phyloP scores from a whole-genome alignment of 2,113 vertebrate species.

The Cyprinodon brontotheroides region DNA sequence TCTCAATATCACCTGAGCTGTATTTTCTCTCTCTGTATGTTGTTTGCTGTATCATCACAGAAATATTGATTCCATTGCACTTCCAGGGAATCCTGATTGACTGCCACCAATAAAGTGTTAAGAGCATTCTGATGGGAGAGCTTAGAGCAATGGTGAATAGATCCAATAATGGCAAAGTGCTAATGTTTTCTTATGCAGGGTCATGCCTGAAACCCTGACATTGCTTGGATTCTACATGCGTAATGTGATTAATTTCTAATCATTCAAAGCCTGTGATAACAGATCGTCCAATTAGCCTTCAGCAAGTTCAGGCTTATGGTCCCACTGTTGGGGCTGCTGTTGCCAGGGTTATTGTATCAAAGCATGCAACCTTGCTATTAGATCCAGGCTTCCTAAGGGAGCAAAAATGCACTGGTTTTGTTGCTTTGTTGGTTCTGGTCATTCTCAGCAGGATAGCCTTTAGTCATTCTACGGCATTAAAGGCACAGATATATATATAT shows the following conservation, averaged over 20 bases:
- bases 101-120: slow-evolving; percentile 61
- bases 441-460: slow-evolving; percentile 45
- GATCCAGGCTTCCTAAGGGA: slow-evolving; percentile 48
- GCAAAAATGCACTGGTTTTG: slow-evolving; percentile 25
- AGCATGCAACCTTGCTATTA: slow-evolving; percentile 57
- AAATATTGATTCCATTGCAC: slow-evolving; percentile 62
- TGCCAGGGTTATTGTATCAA: slow-evolving; percentile 52
- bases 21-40: not conserved
- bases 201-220: slow-evolving; percentile 7
- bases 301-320: slow-evolving; percentile 16
- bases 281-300: not conserved
- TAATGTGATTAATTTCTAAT: not conserved
- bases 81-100: slow-evolving; percentile 54
- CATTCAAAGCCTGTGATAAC: slow-evolving; percentile 3
- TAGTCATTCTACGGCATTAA: slow-evolving; percentile 51
- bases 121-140: slow-evolving; percentile 57
- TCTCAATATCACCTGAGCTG: slow-evolving; percentile 21
- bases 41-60: slow-evolving; percentile 25
- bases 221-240: slow-evolving; percentile 3
- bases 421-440: slow-evolving; percentile 34
- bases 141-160: slow-evolving; percentile 28
- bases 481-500: slow-evolving; percentile 14
- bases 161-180: slow-evolving; percentile 32
- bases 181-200: not conserved
- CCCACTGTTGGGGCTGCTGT: slow-evolving; percentile 42